These are phyloP conservation scores for Chromis chromis DNA, from an alignment of 2,797 vertebrate genomes.

Conservation along the genomic window DNA sequence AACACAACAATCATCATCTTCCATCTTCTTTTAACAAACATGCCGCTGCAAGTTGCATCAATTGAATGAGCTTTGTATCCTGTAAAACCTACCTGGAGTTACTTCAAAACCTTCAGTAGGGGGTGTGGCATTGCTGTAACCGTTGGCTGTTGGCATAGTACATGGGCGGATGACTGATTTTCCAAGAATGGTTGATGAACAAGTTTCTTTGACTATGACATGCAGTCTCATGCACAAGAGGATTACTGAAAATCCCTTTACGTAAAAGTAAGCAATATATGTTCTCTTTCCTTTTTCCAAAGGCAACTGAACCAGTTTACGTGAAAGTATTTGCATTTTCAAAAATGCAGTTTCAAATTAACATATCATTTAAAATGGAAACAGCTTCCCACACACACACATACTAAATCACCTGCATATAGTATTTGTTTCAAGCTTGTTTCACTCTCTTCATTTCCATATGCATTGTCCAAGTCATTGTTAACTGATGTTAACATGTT, in stretches of 20 bases:
- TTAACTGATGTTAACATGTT: background rate
- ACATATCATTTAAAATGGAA: background rate
- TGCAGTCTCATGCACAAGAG: background rate
- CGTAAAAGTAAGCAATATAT: background rate
- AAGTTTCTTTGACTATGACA: constrained; percentile 38
- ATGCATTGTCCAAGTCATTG: background rate
- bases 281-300: background rate
- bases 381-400: no score
- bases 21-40: constrained; percentile 38
- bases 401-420: background rate
- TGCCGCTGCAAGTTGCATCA: constrained; percentile 52
- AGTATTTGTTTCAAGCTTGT: background rate
- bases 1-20: constrained; percentile 11
- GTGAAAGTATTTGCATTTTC: background rate
- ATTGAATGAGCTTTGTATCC: constrained; percentile 30
- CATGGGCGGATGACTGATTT: background rate
- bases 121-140: constrained; percentile 49
- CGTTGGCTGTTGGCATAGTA: constrained; percentile 55
- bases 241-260: background rate
- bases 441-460: background rate
- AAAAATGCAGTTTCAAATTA: background rate
- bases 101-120: constrained; percentile 20
- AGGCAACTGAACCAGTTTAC: background rate
- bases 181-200: constrained; percentile 34
- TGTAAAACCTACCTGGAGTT: constrained; percentile 42